Evolutionary conservation across 2,888 invertebrate species (phyloP).

Genomic region (Petrolisthes cinctipes): DNA sequence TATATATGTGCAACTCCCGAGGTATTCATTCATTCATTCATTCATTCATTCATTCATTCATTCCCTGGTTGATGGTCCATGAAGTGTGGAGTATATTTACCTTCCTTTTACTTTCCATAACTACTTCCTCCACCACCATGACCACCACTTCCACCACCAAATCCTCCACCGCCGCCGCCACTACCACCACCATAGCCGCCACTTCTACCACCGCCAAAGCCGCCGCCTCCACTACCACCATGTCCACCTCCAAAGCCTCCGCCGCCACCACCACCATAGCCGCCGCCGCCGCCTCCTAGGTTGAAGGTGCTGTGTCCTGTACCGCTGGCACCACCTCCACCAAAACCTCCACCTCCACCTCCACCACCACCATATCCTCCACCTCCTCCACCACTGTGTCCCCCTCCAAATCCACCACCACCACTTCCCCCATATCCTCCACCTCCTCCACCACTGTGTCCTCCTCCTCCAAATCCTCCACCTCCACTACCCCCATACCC

Average conservation of each 20-base stretch:
- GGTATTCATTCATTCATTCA: too few species aligned
- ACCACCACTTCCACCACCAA: neutral
- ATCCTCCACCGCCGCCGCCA: neutral
- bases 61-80: too few species aligned
- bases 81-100: too few species aligned
- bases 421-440: neutral
- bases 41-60: too few species aligned
- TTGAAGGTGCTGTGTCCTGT: neutral
- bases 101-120: too few species aligned
- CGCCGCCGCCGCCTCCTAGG: constrained; percentile 15
- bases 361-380: neutral
- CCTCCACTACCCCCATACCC: neutral
- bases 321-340: too few species aligned
- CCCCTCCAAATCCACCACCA: neutral
- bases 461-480: neutral
- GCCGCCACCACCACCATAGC: constrained; percentile 5
- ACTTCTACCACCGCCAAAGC: too few species aligned
- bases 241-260: neutral
- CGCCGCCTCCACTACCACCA: constrained; percentile 4
- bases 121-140: neutral
- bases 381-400: neutral
- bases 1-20: too few species aligned
- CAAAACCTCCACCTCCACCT: neutral
- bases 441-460: neutral
- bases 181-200: constrained; percentile 1